Conservation (phyloP, 1,140 invertebrate species). For the Subanguina moxae region DNA sequence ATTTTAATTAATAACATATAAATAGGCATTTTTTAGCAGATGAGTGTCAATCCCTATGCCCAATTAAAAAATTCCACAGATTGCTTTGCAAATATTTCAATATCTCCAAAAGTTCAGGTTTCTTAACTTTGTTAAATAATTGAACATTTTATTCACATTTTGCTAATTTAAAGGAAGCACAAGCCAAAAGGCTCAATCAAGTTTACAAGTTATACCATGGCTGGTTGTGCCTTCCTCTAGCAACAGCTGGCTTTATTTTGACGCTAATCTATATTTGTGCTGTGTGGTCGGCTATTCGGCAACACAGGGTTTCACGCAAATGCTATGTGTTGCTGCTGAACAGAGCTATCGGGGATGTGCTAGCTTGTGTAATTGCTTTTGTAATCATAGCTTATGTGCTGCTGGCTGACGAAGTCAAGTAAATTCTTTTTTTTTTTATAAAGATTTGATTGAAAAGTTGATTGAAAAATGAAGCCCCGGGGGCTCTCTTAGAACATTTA, state of each 20-base stretch:
- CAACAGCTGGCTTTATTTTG: slow-evolving; percentile 36
- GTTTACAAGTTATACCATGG: slow-evolving; percentile 41
- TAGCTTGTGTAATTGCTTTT: slow-evolving; percentile 41
- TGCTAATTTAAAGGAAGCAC: not conserved
- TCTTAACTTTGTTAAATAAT: not conserved
- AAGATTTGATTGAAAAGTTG: too few relatives aligned
- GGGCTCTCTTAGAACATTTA: too few relatives aligned
- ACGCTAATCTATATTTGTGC: slow-evolving; percentile 43
- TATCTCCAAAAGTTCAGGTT: not conserved
- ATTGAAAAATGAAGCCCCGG: too few relatives aligned
- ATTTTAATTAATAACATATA: too few relatives aligned
- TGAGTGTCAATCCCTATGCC: too few relatives aligned
- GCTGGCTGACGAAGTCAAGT: slow-evolving; percentile 34
- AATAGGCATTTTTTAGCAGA: too few relatives aligned
- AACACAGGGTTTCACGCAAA: slow-evolving; percentile 47
- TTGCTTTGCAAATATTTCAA: slow-evolving; percentile 8
- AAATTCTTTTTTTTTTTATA: slow-evolving; percentile 21
- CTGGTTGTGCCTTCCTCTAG: slow-evolving; percentile 47
- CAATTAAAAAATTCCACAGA: too few relatives aligned
- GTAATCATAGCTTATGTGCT: slow-evolving; percentile 36
- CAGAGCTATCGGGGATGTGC: slow-evolving; percentile 47
- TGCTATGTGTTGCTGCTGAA: slow-evolving; percentile 51
- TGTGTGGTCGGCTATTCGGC: slow-evolving; percentile 46
- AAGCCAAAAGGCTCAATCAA: slow-evolving; percentile 10
- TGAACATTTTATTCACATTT: not conserved